These are phyloP conservation scores for Sminthopsis crassicaudata DNA, from an alignment of 2,113 vertebrate genomes.

Conservation along the genomic window DNA sequence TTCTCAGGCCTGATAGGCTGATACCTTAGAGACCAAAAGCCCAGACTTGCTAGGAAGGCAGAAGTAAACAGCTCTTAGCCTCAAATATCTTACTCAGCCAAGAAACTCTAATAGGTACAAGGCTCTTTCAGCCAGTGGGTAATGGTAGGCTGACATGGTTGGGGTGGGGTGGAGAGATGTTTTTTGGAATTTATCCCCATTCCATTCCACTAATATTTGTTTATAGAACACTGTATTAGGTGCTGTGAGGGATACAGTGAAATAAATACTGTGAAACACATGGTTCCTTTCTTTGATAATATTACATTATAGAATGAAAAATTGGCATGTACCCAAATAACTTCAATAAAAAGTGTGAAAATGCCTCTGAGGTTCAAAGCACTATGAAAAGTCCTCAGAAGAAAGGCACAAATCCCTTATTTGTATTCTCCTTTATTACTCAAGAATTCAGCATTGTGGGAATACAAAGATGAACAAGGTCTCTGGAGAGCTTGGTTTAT, in stretches of 20 bases:
- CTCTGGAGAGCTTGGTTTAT: not conserved
- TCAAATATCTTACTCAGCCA: not conserved
- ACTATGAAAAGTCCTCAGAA: not conserved
- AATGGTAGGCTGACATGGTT: not conserved
- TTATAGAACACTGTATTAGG: not conserved
- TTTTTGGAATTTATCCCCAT: not conserved
- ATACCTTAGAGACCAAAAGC: not conserved
- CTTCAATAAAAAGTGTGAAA: not conserved
- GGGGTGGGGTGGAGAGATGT: not conserved
- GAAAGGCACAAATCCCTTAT: not conserved
- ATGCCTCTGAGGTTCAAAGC: not conserved
- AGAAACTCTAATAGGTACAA: not conserved
- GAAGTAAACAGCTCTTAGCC: not conserved
- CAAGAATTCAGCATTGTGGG: not conserved
- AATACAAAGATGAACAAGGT: not conserved
- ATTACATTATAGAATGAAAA: not conserved
- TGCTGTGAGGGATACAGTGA: not conserved
- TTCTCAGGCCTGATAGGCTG: not conserved
- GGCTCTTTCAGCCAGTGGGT: not conserved
- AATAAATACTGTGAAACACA: not conserved
- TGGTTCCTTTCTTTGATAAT: not conserved
- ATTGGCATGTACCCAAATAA: not conserved
- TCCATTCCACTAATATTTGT: not conserved
- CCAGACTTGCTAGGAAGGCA: not conserved
- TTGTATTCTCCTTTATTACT: not conserved